Conservation (phyloP, 1,140 invertebrate genomes). For the Ganaspis sp. region DNA sequence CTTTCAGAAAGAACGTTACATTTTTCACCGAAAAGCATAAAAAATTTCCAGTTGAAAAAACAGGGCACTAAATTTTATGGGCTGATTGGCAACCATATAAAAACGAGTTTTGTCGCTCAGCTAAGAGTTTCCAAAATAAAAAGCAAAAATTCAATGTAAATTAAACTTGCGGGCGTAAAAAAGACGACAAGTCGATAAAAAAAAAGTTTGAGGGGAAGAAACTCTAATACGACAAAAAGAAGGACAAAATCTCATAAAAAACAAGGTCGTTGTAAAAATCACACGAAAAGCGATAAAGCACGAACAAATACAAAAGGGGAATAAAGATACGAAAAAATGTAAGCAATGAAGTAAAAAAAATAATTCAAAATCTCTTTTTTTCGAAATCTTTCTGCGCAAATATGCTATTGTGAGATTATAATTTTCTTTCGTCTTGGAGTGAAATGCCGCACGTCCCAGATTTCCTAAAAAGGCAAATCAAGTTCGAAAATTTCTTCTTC, state of each 20-base stretch:
- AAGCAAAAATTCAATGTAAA: constrained; percentile 20
- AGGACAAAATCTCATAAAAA: not conserved
- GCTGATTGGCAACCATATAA: not conserved
- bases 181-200: not conserved
- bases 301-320: not conserved
- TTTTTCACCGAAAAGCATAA: not conserved
- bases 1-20: not conserved
- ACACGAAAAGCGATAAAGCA: constrained; percentile 2
- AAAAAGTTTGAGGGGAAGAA: not conserved
- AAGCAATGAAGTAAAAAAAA: not conserved
- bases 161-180: constrained; percentile 26
- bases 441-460: constrained; percentile 9
- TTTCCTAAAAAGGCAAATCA: constrained; percentile 27
- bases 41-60: not conserved
- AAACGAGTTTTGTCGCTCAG: not conserved
- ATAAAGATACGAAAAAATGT: constrained; percentile 1
- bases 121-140: not conserved
- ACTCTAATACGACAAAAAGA: not conserved
- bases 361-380: not conserved
- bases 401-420: not conserved
- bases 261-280: constrained; percentile 30
- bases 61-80: not conserved
- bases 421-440: constrained; percentile 8
- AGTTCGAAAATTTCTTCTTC: not conserved
- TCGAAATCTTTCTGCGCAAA: not conserved